Evolutionary conservation across 2,113 vertebrate species (phyloP).

Genomic region (Asarcornis scutulata): DNA sequence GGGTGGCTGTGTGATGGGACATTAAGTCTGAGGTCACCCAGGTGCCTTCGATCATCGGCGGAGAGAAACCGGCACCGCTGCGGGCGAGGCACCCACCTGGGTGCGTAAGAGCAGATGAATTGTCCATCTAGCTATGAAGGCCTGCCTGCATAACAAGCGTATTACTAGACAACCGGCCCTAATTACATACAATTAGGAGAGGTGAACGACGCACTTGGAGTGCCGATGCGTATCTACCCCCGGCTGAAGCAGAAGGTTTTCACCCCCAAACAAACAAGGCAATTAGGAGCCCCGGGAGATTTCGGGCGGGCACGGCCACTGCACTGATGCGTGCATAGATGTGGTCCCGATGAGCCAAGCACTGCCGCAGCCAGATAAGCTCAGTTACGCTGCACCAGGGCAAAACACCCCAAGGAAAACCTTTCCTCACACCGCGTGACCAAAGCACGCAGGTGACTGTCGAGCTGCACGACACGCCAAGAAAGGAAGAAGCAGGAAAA

Average conservation of each 20-base stretch:
- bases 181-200: constrained; percentile 15
- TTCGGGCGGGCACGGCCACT: background rate
- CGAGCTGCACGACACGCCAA: background rate
- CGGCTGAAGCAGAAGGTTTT: background rate
- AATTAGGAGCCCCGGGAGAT: background rate
- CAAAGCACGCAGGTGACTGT: accelerated
- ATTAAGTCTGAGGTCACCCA: constrained; percentile 40
- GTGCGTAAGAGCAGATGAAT: constrained; percentile 14
- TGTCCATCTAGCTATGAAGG: constrained; percentile 25
- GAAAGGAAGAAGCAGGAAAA: background rate
- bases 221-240: constrained; percentile 3
- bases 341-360: background rate
- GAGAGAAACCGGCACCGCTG: background rate
- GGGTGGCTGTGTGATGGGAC: background rate
- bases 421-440: accelerated
- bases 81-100: background rate
- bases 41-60: background rate
- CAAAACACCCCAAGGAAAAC: background rate
- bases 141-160: background rate
- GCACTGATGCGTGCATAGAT: background rate
- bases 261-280: background rate
- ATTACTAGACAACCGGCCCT: constrained; percentile 29
- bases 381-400: accelerated
- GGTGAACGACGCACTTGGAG: background rate
- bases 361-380: background rate